These are phyloP conservation scores for Phaenicophaeus curvirostris DNA, from an alignment of 2,797 vertebrate genomes.

Conservation along the genomic window DNA sequence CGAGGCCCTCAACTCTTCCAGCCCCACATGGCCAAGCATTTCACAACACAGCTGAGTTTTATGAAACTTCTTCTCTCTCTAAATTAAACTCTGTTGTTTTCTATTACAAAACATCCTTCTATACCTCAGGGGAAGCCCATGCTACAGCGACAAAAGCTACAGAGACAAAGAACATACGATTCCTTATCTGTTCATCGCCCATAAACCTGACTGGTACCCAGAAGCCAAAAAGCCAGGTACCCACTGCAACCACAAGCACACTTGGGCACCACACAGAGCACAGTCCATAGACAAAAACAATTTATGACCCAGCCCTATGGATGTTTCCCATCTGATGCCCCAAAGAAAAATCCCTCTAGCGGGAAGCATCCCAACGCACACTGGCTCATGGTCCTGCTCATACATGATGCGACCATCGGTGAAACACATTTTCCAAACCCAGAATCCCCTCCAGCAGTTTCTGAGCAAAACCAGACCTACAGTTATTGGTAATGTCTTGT, in stretches of 20 bases:
- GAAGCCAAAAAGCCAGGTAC: background rate
- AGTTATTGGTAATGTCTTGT: accelerated
- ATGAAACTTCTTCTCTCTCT: background rate
- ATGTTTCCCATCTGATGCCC: background rate
- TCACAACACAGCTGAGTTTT: background rate
- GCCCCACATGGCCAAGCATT: accelerated
- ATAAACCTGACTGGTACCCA: accelerated
- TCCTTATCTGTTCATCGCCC: background rate
- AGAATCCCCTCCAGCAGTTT: background rate
- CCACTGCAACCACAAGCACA: background rate
- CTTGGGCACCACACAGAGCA: background rate
- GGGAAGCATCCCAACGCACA: background rate
- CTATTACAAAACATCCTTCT: background rate
- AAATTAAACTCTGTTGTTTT: background rate
- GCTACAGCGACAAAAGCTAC: background rate
- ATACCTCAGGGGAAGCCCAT: background rate
- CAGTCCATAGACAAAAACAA: background rate
- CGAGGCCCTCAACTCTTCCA: accelerated
- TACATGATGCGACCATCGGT: background rate
- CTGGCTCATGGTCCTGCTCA: background rate
- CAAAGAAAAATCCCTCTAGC: background rate
- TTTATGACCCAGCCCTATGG: background rate
- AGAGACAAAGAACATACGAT: accelerated
- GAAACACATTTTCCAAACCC: background rate
- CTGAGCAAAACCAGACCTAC: background rate